Evolutionary conservation across 2,113 vertebrate genomes (phyloP).

Genomic region (Geococcyx californianus): DNA sequence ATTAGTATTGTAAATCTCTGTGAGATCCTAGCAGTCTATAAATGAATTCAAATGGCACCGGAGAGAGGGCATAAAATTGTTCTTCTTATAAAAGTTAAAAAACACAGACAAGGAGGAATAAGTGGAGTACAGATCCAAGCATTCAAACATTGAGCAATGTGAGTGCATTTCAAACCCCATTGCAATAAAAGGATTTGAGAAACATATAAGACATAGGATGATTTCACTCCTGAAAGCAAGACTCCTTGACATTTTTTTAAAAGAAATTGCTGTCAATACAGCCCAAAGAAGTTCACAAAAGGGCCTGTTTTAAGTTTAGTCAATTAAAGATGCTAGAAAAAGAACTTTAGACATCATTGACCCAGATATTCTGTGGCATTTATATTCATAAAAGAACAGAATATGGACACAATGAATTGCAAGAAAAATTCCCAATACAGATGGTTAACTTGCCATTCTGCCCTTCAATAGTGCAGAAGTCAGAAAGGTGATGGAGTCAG

Average conservation of each 20-base stretch:
- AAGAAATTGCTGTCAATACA: slow-evolving; percentile 44
- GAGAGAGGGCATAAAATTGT: not conserved
- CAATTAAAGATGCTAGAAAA: slow-evolving; percentile 67
- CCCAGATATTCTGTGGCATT: slow-evolving; percentile 62
- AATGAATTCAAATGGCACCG: slow-evolving; percentile 32
- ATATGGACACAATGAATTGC: slow-evolving; percentile 37
- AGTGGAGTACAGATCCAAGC: not conserved
- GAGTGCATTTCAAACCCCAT: not conserved
- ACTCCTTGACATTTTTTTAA: slow-evolving; percentile 33
- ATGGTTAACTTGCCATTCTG: slow-evolving; percentile 40
- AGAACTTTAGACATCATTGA: slow-evolving; percentile 69
- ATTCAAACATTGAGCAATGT: not conserved
- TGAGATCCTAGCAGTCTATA: slow-evolving; percentile 20
- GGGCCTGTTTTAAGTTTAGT: slow-evolving; percentile 65
- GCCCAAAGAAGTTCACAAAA: slow-evolving; percentile 49
- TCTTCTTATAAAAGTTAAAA: slow-evolving; percentile 21
- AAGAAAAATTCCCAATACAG: slow-evolving; percentile 65
- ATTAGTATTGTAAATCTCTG: slow-evolving; percentile 57
- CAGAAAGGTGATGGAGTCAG: slow-evolving; percentile 56
- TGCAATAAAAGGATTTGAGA: not conserved
- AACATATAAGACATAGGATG: not conserved
- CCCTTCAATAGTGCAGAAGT: slow-evolving; percentile 52
- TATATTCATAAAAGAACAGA: slow-evolving; percentile 64
- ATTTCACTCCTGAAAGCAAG: slow-evolving; percentile 3
- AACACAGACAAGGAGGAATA: not conserved